Evolutionary conservation across 2,113 vertebrate genomes (phyloP).

Genomic region (Campylomormyrus tamandua): DNA sequence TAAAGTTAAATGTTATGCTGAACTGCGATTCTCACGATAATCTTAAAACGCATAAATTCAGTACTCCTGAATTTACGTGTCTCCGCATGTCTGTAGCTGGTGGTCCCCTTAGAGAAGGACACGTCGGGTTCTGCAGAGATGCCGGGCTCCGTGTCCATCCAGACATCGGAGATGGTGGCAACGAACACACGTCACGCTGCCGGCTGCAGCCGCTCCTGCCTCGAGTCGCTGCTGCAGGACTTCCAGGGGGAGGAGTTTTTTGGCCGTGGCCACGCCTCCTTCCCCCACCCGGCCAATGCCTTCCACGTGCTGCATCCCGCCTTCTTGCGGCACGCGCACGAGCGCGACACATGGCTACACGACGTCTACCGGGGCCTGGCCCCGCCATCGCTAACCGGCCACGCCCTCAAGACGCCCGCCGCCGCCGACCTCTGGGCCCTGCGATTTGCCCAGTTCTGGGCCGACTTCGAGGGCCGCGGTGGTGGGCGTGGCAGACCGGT

Average conservation of each 20-base stretch:
- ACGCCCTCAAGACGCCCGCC: conserved; percentile 77
- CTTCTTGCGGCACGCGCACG: conserved; percentile 89
- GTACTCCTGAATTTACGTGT: background rate
- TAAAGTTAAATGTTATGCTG: background rate
- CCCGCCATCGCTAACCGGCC: conserved; percentile 65
- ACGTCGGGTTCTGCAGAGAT: conserved; percentile 72
- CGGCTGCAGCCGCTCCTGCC: conserved; percentile 82
- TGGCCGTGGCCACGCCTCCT: conserved; percentile 64
- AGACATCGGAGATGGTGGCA: conserved; percentile 94
- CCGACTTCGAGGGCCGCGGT: conserved; percentile 84
- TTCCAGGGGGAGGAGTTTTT: conserved; percentile 89
- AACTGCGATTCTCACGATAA: background rate
- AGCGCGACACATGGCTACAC: conserved; percentile 87
- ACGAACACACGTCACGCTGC: conserved; percentile 84
- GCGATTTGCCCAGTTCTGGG: conserved; percentile 93
- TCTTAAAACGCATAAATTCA: background rate
- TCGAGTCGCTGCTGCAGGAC: conserved; percentile 83
- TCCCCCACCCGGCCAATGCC: conserved; percentile 63
- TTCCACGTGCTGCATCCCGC: conserved; percentile 80
- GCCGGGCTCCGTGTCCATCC: conserved; percentile 80
- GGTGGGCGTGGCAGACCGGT: conserved; percentile 80
- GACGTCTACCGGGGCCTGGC: conserved; percentile 83
- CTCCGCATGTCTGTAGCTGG: conserved; percentile 58
- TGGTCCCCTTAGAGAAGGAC: conserved; percentile 79
- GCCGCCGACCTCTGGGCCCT: conserved; percentile 87